Conservation (phyloP, 2,797 vertebrate genomes). For the Chloroceryle amazona region DNA sequence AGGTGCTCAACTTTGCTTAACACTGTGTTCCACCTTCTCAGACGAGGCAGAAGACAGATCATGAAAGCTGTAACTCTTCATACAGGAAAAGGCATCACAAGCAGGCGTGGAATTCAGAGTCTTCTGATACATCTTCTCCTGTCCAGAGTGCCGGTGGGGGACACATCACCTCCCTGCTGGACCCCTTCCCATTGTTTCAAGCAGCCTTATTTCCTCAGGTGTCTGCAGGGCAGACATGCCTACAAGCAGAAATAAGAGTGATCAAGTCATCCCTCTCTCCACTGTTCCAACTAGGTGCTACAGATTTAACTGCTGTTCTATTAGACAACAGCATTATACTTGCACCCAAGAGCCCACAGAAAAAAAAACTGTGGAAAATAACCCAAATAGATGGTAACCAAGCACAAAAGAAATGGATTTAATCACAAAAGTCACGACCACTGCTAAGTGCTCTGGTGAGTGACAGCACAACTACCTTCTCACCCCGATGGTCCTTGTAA, state of each 20-base stretch:
- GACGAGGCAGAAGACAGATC: accelerated
- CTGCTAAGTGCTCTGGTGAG: not conserved
- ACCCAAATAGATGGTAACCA: not conserved
- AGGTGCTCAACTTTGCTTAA: not conserved
- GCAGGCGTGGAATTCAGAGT: accelerated
- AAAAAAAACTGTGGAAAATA: not conserved
- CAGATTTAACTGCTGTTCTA: not conserved
- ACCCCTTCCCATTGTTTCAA: not conserved
- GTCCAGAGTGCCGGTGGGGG: accelerated
- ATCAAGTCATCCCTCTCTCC: not conserved
- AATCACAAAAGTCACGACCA: not conserved
- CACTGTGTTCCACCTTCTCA: not conserved
- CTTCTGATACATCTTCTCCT: not conserved
- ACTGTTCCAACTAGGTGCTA: not conserved
- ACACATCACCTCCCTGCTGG: not conserved
- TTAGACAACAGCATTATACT: not conserved
- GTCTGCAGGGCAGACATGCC: not conserved
- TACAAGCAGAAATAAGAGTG: not conserved
- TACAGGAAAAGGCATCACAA: not conserved
- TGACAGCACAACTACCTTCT: accelerated
- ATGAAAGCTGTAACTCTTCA: accelerated
- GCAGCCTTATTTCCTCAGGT: not conserved
- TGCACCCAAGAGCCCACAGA: not conserved
- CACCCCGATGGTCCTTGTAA: not conserved
- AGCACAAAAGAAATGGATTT: not conserved